phyloP scores from a whole-genome alignment of 2,113 vertebrate species.

The Chlamydotis undulata region DNA sequence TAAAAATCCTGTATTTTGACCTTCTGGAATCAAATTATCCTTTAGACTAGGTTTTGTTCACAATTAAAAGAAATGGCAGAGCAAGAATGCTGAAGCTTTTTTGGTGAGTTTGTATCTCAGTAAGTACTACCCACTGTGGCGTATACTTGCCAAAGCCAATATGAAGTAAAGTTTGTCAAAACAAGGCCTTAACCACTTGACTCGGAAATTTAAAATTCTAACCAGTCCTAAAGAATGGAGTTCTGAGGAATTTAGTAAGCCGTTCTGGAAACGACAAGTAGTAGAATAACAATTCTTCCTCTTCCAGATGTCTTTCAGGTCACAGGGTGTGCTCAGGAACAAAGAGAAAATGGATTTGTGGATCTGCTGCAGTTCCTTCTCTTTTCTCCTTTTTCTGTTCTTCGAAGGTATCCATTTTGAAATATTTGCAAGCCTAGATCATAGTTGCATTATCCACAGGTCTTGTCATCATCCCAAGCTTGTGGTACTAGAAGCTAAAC shows the following conservation, averaged over 20 bases:
- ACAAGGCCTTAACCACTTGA: neutral
- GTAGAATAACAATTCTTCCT: neutral
- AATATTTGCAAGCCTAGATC: neutral
- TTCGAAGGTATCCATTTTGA: neutral
- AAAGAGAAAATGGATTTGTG: neutral
- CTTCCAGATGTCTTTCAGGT: neutral
- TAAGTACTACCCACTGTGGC: neutral
- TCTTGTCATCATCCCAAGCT: neutral
- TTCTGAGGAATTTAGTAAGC: neutral
- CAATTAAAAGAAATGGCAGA: neutral
- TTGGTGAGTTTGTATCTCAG: neutral
- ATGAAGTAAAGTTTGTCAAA: neutral
- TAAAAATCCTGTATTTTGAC: neutral
- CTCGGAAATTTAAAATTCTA: neutral
- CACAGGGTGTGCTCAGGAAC: neutral
- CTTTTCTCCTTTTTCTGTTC: neutral
- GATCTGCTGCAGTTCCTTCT: neutral
- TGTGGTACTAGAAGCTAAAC: neutral
- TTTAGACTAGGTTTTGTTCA: neutral
- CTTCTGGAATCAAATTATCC: neutral
- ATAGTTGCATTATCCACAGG: neutral
- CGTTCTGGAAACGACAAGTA: neutral
- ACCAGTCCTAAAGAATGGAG: neutral
- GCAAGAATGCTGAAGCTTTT: neutral
- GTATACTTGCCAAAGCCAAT: neutral